phyloP scores from a whole-genome alignment of 30 jellyfish, hydroid and myxozoan species.

The Turritopsis dohrnii region DNA sequence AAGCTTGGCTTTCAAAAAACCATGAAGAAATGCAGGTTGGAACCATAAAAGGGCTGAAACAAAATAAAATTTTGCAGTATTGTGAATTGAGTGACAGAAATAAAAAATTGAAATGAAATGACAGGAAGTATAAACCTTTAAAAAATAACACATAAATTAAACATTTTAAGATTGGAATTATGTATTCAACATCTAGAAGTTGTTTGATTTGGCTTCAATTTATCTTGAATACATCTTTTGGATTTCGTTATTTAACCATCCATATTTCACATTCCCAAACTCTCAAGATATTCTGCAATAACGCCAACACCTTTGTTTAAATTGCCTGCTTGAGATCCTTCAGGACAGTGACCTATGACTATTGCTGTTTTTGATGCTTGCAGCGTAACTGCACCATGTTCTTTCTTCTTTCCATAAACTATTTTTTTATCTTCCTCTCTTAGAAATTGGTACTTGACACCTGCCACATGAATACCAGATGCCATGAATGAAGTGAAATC shows the following conservation, averaged over 20 bases:
- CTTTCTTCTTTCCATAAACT: constrained; percentile 68
- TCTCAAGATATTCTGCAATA: constrained; percentile 47
- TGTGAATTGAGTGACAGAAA: neutral
- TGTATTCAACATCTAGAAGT: too few relatives aligned
- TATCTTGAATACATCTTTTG: neutral
- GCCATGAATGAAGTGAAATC: constrained; percentile 35
- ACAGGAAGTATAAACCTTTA: neutral
- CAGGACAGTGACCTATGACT: constrained; percentile 61
- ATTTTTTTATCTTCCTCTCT: constrained; percentile 36
- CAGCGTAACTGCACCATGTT: constrained; percentile 60
- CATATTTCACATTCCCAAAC: constrained; percentile 27
- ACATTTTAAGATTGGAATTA: too few relatives aligned
- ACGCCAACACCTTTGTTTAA: constrained; percentile 57
- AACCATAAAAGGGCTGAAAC: neutral
- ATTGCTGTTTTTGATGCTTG: constrained; percentile 46
- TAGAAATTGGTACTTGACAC: constrained; percentile 66
- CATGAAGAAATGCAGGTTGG: too few relatives aligned
- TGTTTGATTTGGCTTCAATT: too few relatives aligned
- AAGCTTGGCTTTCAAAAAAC: neutral
- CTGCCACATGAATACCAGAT: constrained; percentile 54
- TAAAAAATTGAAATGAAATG: too few relatives aligned
- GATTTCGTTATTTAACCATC: neutral
- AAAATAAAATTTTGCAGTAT: neutral
- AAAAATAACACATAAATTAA: too few relatives aligned
- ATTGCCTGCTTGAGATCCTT: constrained; percentile 66